phyloP scores from a whole-genome alignment of 2,888 invertebrate species.

The Diaprepes abbreviatus region DNA sequence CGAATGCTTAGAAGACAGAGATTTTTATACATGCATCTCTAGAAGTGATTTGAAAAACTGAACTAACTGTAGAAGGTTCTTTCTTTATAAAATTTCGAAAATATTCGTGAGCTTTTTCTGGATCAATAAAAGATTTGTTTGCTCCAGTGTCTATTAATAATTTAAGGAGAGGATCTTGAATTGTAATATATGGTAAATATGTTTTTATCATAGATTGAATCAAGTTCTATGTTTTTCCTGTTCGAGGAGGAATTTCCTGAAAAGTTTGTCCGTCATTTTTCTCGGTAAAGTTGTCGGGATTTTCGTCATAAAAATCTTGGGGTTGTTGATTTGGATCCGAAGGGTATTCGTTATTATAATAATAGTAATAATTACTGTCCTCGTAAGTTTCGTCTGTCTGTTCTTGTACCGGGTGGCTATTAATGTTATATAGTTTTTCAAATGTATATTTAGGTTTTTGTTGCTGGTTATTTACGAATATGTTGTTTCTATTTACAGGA shows the following conservation, averaged over 20 bases:
- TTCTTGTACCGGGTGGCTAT: background rate
- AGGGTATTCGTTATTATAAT: background rate
- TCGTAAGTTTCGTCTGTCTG: background rate
- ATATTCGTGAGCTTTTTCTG: slow-evolving; percentile 8
- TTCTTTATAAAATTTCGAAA: slow-evolving; percentile 16
- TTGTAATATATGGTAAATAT: slow-evolving; percentile 10
- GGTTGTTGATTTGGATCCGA: background rate
- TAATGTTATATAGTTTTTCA: background rate
- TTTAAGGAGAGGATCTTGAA: slow-evolving; percentile 1
- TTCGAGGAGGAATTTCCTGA: background rate
- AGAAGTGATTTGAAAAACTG: slow-evolving; percentile 20
- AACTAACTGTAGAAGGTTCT: slow-evolving; percentile 16
- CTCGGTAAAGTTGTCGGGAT: background rate
- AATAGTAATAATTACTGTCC: background rate
- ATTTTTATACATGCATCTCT: slow-evolving; percentile 10
- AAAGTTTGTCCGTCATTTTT: background rate
- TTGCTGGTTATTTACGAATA: no score
- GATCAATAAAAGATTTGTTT: slow-evolving; percentile 13
- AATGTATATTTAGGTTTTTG: background rate
- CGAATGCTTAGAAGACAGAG: slow-evolving; percentile 5
- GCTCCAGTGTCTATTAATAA: slow-evolving; percentile 1
- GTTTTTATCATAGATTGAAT: slow-evolving; percentile 16
- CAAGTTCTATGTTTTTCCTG: background rate
- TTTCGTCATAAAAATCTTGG: background rate
- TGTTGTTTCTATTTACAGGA: no score